phyloP scores from a whole-genome alignment of 2,113 vertebrate genomes.

The Peucedramus taeniatus region DNA sequence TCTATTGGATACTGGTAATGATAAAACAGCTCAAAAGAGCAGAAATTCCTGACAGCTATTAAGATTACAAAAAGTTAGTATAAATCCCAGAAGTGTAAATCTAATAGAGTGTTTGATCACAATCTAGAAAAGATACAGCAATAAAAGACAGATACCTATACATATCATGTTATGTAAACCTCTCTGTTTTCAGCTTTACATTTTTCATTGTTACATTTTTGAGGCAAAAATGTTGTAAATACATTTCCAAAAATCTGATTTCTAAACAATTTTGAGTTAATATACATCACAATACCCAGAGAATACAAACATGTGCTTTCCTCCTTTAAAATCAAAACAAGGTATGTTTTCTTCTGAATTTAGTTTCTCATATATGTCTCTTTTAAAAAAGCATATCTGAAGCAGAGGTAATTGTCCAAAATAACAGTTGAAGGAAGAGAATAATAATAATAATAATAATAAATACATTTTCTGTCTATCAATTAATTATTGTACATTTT shows the following conservation, averaged over 20 bases:
- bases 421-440: not conserved
- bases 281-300: not conserved
- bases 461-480: not conserved
- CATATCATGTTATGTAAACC: not conserved
- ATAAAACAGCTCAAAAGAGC: not conserved
- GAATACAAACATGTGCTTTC: not conserved
- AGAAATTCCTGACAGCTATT: not conserved
- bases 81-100: slow-evolving; percentile 7
- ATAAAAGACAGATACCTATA: not conserved
- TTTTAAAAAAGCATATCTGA: not conserved
- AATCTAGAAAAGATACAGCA: not conserved
- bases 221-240: not conserved
- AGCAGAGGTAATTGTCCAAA: not conserved
- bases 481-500: not conserved
- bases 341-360: not conserved
- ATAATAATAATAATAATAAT: not conserved
- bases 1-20: not conserved
- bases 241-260: not conserved
- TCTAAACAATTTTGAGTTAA: not conserved
- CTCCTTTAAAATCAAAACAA: not conserved
- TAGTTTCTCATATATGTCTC: not conserved
- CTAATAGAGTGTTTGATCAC: not conserved
- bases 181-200: not conserved
- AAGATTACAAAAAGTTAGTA: not conserved
- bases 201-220: not conserved